Evolutionary conservation across 2,888 invertebrate genomes (phyloP), one percentile per base, ranked within the genome.

Genomic region (Pseudococcus longispinus): DNA sequence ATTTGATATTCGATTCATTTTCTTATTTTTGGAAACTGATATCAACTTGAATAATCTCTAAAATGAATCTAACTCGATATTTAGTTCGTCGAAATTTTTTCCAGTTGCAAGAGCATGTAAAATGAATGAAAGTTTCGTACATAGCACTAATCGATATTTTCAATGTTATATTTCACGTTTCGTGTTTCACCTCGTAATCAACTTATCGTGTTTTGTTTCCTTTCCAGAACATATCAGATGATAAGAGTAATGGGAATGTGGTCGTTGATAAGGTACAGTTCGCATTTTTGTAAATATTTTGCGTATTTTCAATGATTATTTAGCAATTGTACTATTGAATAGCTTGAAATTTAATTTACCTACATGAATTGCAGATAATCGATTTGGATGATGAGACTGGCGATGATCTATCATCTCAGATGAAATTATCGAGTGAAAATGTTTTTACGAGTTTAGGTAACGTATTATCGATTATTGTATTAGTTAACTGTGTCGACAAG

Each of bases 171-270:
- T 80, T 80, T 20, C 9, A 74, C 42, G 20, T 70, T 29, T 26
- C 29, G 3, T 15, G 29, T 70, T 70, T 70, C 70, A 18, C 29
- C 18, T 70, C 9, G 26, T 29, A 13, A 70, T 29, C 18, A 37
- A 37, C 37, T 0, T 37, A 37, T 37, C 37, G 26, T 65, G 18
- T 70, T 11, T 29, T 80, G 20, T 80, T 20, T 80, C 42, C n/a
- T 5, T 80, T 80, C 42, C 77, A 80, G 77, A 42, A 80, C 42
- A 42, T 80, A 80, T 80, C 77, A 80, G 77, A 80, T 37, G 77
- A 42, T 80, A 80, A 20, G 20, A 42, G 20, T 42, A 80, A 42
- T 42, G 77, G 77, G 18, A 80, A 42, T 20, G 77, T 80, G 42
- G 77, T 80, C 13, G 77, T 80, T 42, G 77, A 80, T 42, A 80